Base-by-base conservation (phyloP, 2,113 vertebrate species). In the Cisticola juncidis region DNA sequence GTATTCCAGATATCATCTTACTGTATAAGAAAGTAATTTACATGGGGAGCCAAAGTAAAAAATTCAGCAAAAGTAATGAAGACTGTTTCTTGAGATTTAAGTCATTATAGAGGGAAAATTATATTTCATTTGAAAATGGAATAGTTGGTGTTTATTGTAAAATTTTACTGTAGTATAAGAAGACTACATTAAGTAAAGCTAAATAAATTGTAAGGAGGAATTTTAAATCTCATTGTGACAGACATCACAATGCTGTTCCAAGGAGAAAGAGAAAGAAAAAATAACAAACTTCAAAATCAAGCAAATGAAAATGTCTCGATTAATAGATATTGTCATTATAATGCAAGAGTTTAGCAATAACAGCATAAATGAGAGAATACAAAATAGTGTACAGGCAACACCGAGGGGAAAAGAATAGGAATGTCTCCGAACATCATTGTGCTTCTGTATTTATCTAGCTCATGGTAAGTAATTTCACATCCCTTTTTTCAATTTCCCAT, bases 361-460 rank as follows among this genome's bases (percentile, higher is more conserved):
- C 29, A 16, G 1, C 16, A 12, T 47, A 61, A 76, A 62, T 29
- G 4, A 15, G 6, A 78, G 10, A 78, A 74, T 38, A 64, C 16
- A 80, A 18, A 89, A 18, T 26, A 69, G 6, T 1, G 0, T 12
- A 64, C 6, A 64, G 18, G 12, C 14, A n/a, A 25, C 4, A 22
- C 7, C 51, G 42, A 9, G 6, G 26, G 3, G 29, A 18, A 86
- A 92, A 86, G 29, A 64, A 60, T 4, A 64, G 12, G 1, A 61
- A 51, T 22, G 5, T 10, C 21, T 80, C 23, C 11, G 22, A 0
- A 4, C 1, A 54, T 0, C 0, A 36, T 8, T n/a, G 3, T 14
- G 31, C 68, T 72, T 92, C 51, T 64, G 2, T 45, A 35, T 40
- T 17, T 42, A 18, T n/a, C 28, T 54, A 18, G 3, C 10, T 60